Conservation (phyloP, 2,113 vertebrate species). For the Geothlypis trichas region DNA sequence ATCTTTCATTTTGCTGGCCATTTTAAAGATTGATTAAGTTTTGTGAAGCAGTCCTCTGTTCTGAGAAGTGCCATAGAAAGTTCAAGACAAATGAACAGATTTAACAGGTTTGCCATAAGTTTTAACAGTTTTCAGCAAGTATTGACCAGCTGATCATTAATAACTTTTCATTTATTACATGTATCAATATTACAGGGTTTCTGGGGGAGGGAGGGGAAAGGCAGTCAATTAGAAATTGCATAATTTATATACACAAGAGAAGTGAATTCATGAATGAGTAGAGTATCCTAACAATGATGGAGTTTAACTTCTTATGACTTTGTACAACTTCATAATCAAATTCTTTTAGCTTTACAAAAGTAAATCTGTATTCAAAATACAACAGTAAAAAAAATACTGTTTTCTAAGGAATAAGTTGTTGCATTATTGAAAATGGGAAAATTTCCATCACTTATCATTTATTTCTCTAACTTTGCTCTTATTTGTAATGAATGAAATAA, state of each 20-base stretch:
- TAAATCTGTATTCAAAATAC: not conserved
- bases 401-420: not conserved
- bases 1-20: slow-evolving; percentile 36
- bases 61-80: not conserved
- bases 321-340: not conserved
- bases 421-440: not conserved
- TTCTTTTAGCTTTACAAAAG: not conserved
- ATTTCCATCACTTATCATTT: not conserved
- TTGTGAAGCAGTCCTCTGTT: not conserved
- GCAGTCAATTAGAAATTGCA: not conserved
- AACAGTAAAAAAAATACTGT: not conserved
- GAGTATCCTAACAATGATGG: not conserved
- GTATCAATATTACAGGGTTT: not conserved
- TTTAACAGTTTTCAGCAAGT: not conserved
- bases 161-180: not conserved
- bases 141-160: not conserved
- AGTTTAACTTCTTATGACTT: not conserved
- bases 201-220: not conserved
- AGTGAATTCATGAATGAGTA: not conserved
- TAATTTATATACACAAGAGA: not conserved
- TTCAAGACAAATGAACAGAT: not conserved
- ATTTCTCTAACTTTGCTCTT: not conserved
- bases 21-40: slow-evolving; percentile 34
- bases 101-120: not conserved
- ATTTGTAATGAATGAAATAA: not conserved